Percentiles rank a stretch among this genome's conserved stretches.
These are phyloP conservation scores for Cyphomyrus plagiostoma DNA, from an alignment of 2,113 vertebrate genomes.

Conservation along the genomic window DNA sequence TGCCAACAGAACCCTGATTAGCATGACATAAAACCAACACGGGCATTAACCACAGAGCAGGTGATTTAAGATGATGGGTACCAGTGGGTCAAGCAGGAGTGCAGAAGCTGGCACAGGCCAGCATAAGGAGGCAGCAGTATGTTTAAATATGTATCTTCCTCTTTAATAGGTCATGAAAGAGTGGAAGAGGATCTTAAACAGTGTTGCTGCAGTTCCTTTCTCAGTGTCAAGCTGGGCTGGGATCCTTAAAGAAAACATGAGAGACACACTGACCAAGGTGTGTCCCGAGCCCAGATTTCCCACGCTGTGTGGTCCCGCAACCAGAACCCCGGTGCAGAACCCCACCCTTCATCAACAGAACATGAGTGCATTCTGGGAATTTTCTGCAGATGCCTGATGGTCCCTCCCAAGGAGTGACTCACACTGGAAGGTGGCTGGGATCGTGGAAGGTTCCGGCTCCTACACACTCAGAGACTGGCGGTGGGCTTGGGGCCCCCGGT, in stretches of 20 bases:
- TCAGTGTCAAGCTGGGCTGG: background rate
- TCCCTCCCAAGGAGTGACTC: slow-evolving; percentile 58
- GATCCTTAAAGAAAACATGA: background rate
- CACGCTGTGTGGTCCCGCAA: slow-evolving; percentile 63
- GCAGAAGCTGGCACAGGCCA: background rate
- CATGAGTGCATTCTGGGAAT: slow-evolving; percentile 41
- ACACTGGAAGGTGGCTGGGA: slow-evolving; percentile 16
- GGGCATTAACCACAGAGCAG: background rate
- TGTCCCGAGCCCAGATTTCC: slow-evolving; percentile 55
- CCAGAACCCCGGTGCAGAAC: slow-evolving; percentile 53
- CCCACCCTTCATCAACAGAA: slow-evolving; percentile 70
- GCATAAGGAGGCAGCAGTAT: background rate
- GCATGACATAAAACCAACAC: background rate
- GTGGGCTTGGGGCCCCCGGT: slow-evolving; percentile 26
- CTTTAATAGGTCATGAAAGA: background rate
- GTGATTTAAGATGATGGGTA: background rate
- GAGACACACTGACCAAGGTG: slow-evolving; percentile 48
- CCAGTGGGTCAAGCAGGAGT: background rate
- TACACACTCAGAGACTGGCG: slow-evolving; percentile 6
- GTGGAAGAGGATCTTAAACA: background rate
- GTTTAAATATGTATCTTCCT: background rate
- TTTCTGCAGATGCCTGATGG: slow-evolving; percentile 40
- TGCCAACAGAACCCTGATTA: slow-evolving; percentile 19
- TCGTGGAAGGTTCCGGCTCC: background rate
- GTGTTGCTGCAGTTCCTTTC: background rate